phyloP scores from a whole-genome alignment of 1,140 invertebrate genomes.

The Lasioglossum albipes region DNA sequence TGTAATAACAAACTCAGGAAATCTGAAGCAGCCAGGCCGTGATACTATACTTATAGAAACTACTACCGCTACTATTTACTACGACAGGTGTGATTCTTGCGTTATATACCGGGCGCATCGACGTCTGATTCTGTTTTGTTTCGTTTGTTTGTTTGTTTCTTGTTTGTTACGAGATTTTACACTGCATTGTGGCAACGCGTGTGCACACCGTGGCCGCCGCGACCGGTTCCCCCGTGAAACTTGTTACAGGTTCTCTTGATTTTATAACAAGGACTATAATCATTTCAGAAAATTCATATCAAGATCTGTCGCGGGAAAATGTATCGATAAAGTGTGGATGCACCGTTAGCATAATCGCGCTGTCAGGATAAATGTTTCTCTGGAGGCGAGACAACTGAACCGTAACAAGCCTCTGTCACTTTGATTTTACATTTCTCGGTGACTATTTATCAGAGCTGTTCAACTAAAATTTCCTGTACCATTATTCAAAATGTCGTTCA shows the following conservation, averaged over 20 bases:
- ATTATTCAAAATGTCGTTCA: too few relatives aligned
- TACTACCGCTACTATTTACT: slow-evolving; percentile 64
- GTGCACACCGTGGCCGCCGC: slow-evolving; percentile 21
- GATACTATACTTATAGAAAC: slow-evolving; percentile 77
- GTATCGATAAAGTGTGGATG: too few relatives aligned
- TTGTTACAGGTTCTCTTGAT: background rate
- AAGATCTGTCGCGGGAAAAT: too few relatives aligned
- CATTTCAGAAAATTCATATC: too few relatives aligned
- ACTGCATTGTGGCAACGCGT: slow-evolving; percentile 55
- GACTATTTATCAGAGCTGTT: too few relatives aligned
- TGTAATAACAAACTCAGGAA: slow-evolving; percentile 79
- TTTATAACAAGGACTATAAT: too few relatives aligned
- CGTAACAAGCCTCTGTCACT: too few relatives aligned
- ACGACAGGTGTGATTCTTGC: slow-evolving; percentile 59
- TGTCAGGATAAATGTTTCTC: too few relatives aligned
- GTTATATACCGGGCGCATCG: slow-evolving; percentile 44
- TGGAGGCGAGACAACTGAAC: too few relatives aligned
- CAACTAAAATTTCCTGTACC: too few relatives aligned
- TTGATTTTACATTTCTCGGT: too few relatives aligned
- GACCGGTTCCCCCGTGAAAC: background rate
- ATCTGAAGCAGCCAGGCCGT: slow-evolving; percentile 80
- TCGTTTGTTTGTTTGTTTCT: slow-evolving; percentile 75
- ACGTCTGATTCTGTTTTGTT: slow-evolving; percentile 65
- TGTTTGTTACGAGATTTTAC: slow-evolving; percentile 75
- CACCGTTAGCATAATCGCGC: too few relatives aligned